These are phyloP conservation scores for Leucopsar rothschildi DNA, from an alignment of 2,113 vertebrate species.

Conservation along the genomic window DNA sequence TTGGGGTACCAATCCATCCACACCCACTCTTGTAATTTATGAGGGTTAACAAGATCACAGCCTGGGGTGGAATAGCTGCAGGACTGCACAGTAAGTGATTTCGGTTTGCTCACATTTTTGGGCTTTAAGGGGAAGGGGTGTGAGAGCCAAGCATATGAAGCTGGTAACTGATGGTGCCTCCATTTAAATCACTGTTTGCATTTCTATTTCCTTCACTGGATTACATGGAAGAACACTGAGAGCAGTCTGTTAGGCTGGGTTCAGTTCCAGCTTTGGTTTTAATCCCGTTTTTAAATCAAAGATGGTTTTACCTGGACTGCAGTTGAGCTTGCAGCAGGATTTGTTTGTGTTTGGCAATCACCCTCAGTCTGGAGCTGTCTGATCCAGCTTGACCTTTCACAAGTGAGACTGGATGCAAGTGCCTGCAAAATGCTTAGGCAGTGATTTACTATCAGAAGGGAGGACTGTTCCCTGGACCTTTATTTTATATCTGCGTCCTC, in stretches of 20 bases:
- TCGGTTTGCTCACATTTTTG: not conserved
- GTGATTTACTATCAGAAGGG: not conserved
- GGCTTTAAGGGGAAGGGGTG: not conserved
- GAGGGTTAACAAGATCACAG: not conserved
- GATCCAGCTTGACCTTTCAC: conserved; percentile 39
- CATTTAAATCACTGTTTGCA: not conserved
- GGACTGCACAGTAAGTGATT: not conserved
- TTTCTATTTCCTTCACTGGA: conserved; percentile 3
- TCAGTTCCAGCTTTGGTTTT: conserved; percentile 40
- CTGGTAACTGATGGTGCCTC: not conserved
- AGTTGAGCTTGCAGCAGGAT: not conserved
- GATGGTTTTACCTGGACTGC: not conserved
- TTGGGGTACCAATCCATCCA: not conserved
- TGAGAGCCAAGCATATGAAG: not conserved
- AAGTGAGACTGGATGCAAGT: not conserved
- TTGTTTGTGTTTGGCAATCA: not conserved
- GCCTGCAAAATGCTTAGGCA: not conserved
- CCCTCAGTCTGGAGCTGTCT: not conserved
- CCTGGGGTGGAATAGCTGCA: not conserved
- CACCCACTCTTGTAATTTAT: not conserved
- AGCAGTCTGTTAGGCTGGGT: conserved; percentile 13
- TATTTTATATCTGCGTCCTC: not conserved
- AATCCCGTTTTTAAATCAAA: not conserved
- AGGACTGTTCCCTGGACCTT: not conserved
- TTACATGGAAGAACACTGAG: not conserved